Conservation (phyloP, 2,888 invertebrate species). For the Aspidiotus destructor region DNA sequence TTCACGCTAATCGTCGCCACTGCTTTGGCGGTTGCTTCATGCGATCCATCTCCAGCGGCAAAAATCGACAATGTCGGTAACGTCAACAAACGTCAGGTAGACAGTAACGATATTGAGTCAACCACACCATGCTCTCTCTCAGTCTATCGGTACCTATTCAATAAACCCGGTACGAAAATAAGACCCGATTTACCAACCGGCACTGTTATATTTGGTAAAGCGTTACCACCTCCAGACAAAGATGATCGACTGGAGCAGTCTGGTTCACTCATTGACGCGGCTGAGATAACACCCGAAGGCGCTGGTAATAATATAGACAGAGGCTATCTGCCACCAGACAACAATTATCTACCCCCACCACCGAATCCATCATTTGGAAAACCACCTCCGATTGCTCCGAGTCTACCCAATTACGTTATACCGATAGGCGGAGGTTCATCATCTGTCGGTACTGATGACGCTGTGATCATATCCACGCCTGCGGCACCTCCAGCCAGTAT, state of each 20-base stretch:
- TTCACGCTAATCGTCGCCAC: conserved; percentile 5
- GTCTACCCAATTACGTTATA: neutral
- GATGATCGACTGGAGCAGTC: conserved; percentile 14
- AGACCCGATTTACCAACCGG: conserved; percentile 33
- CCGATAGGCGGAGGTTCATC: neutral
- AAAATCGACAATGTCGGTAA: neutral
- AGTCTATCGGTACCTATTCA: conserved; percentile 32
- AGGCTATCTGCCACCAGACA: conserved; percentile 21
- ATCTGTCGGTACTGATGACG: neutral
- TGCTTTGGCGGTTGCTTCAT: neutral
- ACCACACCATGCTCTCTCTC: conserved; percentile 32
- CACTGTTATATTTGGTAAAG: conserved; percentile 30
- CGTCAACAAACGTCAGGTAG: conserved; percentile 14
- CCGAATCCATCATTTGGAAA: neutral
- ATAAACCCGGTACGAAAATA: conserved; percentile 30
- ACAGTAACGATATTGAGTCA: neutral
- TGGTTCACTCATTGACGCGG: conserved; percentile 16
- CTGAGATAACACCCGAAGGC: conserved; percentile 9
- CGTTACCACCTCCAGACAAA: conserved; percentile 20
- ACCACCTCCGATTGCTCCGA: neutral
- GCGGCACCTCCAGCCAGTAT: neutral
- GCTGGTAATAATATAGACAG: neutral
- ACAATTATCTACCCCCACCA: conserved; percentile 18
- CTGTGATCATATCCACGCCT: neutral
- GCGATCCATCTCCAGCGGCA: neutral